These are phyloP conservation scores for Rosalia funebris DNA, from an alignment of 2,888 invertebrate species.

Conservation along the genomic window DNA sequence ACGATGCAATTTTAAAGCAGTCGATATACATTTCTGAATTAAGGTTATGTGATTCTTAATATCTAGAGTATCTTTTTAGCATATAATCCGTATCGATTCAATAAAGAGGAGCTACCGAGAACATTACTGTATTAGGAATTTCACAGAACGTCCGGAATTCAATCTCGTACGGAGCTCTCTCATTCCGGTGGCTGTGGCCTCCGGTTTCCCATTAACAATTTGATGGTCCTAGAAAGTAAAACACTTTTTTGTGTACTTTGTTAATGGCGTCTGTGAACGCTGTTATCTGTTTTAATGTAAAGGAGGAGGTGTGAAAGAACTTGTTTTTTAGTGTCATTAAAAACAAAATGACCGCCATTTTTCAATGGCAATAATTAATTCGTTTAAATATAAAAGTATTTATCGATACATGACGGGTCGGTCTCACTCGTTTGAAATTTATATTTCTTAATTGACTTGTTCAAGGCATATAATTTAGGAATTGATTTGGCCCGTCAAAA, in stretches of 20 bases:
- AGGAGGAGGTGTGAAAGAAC: slow-evolving; percentile 55
- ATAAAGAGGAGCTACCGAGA: too few species aligned
- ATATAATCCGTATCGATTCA: too few species aligned
- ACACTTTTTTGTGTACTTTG: slow-evolving; percentile 43
- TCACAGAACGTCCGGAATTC: too few species aligned
- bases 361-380: slow-evolving; percentile 57
- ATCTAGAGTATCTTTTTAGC: too few species aligned
- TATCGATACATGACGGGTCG: slow-evolving; percentile 52
- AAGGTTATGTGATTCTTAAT: too few species aligned
- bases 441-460: slow-evolving; percentile 51
- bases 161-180: too few species aligned
- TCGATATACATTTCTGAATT: too few species aligned
- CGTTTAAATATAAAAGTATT: slow-evolving; percentile 58
- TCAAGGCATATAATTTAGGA: slow-evolving; percentile 35
- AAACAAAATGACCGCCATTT: slow-evolving; percentile 54
- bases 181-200: too few species aligned
- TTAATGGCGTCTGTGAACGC: slow-evolving; percentile 47
- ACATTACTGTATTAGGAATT: too few species aligned
- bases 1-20: too few species aligned
- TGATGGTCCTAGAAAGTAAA: slow-evolving; percentile 38
- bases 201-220: slow-evolving; percentile 10
- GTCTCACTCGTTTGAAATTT: slow-evolving; percentile 46
- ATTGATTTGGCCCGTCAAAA: slow-evolving; percentile 38
- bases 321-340: slow-evolving; percentile 55
- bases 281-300: slow-evolving; percentile 48